Base-by-base conservation (phyloP, 2,888 invertebrate species). In the Phalera bucephala region DNA sequence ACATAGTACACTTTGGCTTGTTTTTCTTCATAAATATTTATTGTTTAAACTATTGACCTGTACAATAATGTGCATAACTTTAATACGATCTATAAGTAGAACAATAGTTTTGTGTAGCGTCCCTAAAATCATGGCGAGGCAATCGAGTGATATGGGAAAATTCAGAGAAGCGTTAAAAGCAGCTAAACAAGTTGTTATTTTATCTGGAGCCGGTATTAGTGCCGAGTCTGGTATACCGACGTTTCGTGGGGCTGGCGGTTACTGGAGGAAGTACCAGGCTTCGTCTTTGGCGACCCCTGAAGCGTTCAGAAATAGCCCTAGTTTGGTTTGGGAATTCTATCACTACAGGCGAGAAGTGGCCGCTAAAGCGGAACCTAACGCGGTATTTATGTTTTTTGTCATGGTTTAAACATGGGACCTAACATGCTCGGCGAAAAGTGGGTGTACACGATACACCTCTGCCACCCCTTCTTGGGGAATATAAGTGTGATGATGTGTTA, bases 321-420 rank as follows among this genome's bases (percentile, higher is more conserved):
- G 94, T 14, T 83, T 96, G 15, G 96, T 97, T 15, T 97, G 97
- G 97, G 96, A 97, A 75, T 97, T 97, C 82, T 97, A 97, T 72
- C 95, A 96, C 64, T 95, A 96, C 65, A 91, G 96, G 49, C 85
- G 97, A 60, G 94, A 94, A 77, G 86, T 95, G n/a, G 95, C 95
- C 25, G 91, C 92, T 22, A 92, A 93, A 36, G 94, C 94, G 22
- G 62, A 91, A 42, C 95, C 95, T 7, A 95, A 95, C 73, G 89
- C 91, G 66, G 95, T 94, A 86, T 71, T 25, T 25, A 22, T 32
- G 12, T 1, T 26, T 15, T 13, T 7, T 31, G 7, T n/a, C 3
- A 20, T 41, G 36, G 8, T 15, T n/a, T 34, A 30, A 28, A n/a
- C n/a, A n/a, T n/a, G n/a, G n/a, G n/a, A n/a, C n/a, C n/a, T n/a